Evolutionary conservation across 2,888 invertebrate species (phyloP), one percentile per base, ranked within the genome.

Genomic region (Chrysina gloriosa): DNA sequence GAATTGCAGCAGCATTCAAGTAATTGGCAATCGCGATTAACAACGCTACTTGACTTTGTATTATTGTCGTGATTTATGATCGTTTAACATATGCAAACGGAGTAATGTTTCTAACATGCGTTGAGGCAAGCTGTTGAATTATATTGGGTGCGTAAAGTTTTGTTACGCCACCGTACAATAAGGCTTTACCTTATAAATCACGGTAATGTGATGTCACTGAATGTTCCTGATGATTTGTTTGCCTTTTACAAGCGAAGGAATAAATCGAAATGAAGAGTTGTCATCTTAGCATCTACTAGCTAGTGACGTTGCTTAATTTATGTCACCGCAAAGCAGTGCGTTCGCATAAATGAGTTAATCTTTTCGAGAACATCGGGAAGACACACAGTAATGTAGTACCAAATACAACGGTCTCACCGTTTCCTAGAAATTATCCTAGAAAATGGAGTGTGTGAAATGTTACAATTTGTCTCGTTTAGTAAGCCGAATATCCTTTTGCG

Each of bases 11-110:
- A 50, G 25, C n/a, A 4, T 11, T 11, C 4, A 4, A 29, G 21
- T 9, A n/a, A 56, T 34, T 56, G 34, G 36, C 36, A 56, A 36
- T 23, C 34, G 56, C 36, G 21, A 36, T 56, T 39, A 19, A 56
- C 36, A 21, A 56, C 34, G 36, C 56, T 36, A 36, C 56, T 56
- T 56, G 56, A 56, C 56, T 11, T 34, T 34, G 23, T 19, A 54
- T 54, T 31, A 54, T 54, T 54, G 19, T 5, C 21, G 56, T 56
- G 56, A 56, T 56, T 56, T 56, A 56, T 23, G 21, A 34, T n/a
- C 21, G 19, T 19, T 54, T 56, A 56, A 9, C 16, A 21, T 23
- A 56, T 36, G 56, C 56, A 56, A 36, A 56, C 19, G 54, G 23
- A 9, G 54, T 34, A 54, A 34, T 56, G 23, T 56, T 56, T 56